Base-by-base conservation (phyloP, 1,140 invertebrate genomes). In the Leptinotarsa lineolata region DNA sequence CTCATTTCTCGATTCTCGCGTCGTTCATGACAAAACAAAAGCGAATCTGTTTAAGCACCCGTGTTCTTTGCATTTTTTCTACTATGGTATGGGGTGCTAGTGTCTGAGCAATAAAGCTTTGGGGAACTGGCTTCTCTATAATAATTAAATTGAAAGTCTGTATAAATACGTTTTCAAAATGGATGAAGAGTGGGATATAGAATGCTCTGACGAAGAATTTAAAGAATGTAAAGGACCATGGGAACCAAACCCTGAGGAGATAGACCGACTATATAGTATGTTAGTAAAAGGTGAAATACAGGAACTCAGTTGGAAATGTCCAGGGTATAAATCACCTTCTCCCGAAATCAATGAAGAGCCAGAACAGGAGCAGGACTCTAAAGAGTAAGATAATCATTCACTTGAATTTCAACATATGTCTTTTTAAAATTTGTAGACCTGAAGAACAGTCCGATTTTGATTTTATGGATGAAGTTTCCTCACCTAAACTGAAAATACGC, bases 391-490 rank as follows among this genome's bases (percentile, higher is more conserved):
- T 73, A 61, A 20, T 48, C 54, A 44, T 63, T 15, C 61, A 8
- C 20, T 63, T 48, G 16, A 22, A 22, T 21, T 13, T 15, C 24
- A 16, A 22, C 6, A 30, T 0, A 30, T 20, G 3, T 5, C 4
- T 4, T 20, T 63, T 30, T 63, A 30, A 22, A 63, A 18, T 63
- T 63, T 39, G 30, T 63, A 83, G 81, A 64, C 61, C 71, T 21
- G 90, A 91, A 81, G 89, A 91, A 74, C 88, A 88, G 78, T 90
- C 90, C 0, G 90, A 92, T 79, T 92, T 92, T 82, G 91, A 92
- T 84, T 93, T 92, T 71, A 90, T 91, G 89, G 91, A 92, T 75
- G 91, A 92, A 84, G 89, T 91, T 80, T 88, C 88, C 63, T 90
- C 90, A 2, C 87, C 91, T 21, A 86, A 89, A 74, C 80, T 91